phyloP scores from a whole-genome alignment of 2,888 invertebrate species.

The Cryptocephalus moraei region DNA sequence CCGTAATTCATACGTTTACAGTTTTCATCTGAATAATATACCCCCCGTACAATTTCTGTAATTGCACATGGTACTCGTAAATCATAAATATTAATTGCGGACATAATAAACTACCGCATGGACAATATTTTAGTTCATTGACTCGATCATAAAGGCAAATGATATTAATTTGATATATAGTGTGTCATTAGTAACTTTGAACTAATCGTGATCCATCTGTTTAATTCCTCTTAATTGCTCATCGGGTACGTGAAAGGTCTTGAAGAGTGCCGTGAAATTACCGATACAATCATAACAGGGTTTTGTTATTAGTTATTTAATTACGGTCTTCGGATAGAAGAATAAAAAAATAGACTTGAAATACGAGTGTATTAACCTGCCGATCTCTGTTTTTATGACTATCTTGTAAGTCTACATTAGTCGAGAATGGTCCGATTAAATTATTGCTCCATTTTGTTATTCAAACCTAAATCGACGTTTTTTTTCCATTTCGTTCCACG shows the following conservation, averaged over 20 bases:
- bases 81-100: slow-evolving; percentile 15
- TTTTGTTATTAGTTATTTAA: too few relatives aligned
- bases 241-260: neutral
- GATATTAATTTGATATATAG: slow-evolving; percentile 12
- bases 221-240: neutral
- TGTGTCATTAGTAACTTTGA: slow-evolving; percentile 4
- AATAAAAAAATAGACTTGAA: too few relatives aligned
- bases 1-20: too few relatives aligned
- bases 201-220: slow-evolving; percentile 2
- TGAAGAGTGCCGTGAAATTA: neutral
- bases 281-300: too few relatives aligned
- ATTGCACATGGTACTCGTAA: slow-evolving; percentile 13
- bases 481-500: too few relatives aligned
- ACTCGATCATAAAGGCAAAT: slow-evolving; percentile 10
- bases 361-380: too few relatives aligned
- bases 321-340: too few relatives aligned
- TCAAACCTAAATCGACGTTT: too few relatives aligned
- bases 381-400: too few relatives aligned
- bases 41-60: slow-evolving; percentile 8
- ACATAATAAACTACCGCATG: slow-evolving; percentile 9
- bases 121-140: slow-evolving; percentile 17
- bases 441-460: too few relatives aligned
- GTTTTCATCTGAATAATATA: slow-evolving; percentile 2
- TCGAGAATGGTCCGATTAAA: too few relatives aligned
- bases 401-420: too few relatives aligned